Evolutionary conservation across 2,113 vertebrate species (phyloP), one percentile per base, ranked within the genome.

Genomic region (Falco punctatus): DNA sequence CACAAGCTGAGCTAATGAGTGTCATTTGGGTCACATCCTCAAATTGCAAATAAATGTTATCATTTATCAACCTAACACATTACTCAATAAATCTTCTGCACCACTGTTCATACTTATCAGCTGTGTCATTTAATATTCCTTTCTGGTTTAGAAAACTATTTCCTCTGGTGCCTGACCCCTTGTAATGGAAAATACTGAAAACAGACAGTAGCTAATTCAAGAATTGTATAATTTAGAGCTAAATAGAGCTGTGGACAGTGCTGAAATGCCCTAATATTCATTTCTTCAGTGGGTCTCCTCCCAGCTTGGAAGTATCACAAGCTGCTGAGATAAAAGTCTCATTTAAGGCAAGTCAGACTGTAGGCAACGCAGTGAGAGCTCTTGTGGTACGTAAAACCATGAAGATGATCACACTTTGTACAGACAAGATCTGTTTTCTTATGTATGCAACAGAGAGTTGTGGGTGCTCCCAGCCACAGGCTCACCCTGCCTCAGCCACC

Each of bases 21-120:
- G 94, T 96, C 96, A 95, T 93, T 96, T 95, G 96, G 98, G 96
- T 98, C 97, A 98, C 93, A 97, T 98, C 85, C 87, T 98, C 94
- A 98, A 97, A 98, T 98, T 98, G 97, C 91, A 98, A 98, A 97
- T 97, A 98, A 98, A 97, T 97, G 96, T 94, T 98, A 97, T 97
- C 91, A 35, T 98, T 98, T 96, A 98, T 98, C 98, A 98, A 94
- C 91, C 87, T 88, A 97, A 97, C 93, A 97, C 75, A 95, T 98
- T 97, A 94, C 95, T 97, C 96, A 97, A 97, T 98, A 98, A 98
- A 97, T 98, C 93, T 98, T 97, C 92, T 95, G 78, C 73, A 88
- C 74, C 84, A 73, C 40, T 96, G 96, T 97, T 97, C 86, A 92
- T 95, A 97, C 70, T 97, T 98, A 96, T 96, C 81, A 93, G 70